Percentiles rank a stretch among this genome's conserved stretches.
Evolutionary conservation across 92 coral and sea anemone species (phyloP).

Genomic region (Montipora capitata): DNA sequence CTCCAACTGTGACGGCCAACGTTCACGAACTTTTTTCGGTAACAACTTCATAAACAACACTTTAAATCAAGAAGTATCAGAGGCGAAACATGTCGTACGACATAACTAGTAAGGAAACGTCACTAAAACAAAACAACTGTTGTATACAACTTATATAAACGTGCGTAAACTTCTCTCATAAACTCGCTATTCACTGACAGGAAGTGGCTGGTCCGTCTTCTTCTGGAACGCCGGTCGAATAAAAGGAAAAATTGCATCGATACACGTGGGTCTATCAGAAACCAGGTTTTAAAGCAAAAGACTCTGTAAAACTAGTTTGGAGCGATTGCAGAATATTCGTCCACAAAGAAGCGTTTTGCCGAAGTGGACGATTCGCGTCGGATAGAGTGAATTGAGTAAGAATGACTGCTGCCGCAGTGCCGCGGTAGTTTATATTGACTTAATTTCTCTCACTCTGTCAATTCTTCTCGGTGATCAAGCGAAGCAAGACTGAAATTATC

Average conservation of each 20-base stretch:
- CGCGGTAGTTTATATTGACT: neutral
- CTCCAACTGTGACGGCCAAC: slow-evolving; percentile 15
- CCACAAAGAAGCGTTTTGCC: no score
- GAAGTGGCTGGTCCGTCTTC: slow-evolving; percentile 18
- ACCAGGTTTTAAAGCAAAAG: neutral
- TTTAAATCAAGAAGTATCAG: slow-evolving; percentile 1
- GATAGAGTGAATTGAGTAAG: no score
- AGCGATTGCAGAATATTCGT: no score
- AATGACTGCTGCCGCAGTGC: no score
- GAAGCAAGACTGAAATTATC: neutral
- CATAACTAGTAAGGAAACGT: slow-evolving; percentile 8
- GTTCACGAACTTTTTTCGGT: slow-evolving; percentile 17
- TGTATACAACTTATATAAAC: neutral
- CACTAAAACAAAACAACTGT: neutral
- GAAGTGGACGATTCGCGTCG: no score
- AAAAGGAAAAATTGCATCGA: neutral
- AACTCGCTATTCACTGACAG: slow-evolving; percentile 40
- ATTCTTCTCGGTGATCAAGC: slow-evolving; percentile 12
- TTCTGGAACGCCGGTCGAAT: neutral
- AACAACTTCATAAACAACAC: slow-evolving; percentile 47
- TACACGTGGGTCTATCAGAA: slow-evolving; percentile 30
- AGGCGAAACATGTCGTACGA: neutral
- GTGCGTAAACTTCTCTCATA: neutral
- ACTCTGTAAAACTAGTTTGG: neutral
- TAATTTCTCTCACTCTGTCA: neutral